Conservation (phyloP, 2,113 vertebrate genomes). For the Pheucticus melanocephalus region DNA sequence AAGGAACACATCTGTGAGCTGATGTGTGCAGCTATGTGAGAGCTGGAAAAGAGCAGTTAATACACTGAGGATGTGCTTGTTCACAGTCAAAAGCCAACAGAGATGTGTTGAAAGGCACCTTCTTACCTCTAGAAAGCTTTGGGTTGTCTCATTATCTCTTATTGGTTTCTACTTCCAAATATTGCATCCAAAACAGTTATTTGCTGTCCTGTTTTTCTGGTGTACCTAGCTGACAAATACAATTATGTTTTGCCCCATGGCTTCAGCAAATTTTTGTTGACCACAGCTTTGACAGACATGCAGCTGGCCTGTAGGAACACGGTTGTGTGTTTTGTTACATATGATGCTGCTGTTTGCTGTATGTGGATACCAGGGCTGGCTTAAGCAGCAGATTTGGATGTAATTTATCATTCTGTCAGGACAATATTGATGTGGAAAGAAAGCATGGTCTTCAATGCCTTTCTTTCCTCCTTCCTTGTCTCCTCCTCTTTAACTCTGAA, state of each 20-base stretch:
- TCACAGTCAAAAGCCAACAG: background rate
- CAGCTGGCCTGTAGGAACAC: background rate
- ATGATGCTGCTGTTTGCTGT: background rate
- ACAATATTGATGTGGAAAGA: background rate
- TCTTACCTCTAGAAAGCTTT: background rate
- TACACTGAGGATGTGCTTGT: background rate
- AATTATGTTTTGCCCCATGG: background rate
- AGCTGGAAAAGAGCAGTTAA: background rate
- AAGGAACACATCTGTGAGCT: background rate
- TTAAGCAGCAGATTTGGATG: background rate
- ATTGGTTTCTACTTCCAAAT: background rate
- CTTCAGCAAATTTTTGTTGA: background rate
- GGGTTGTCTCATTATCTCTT: background rate
- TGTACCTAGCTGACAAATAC: background rate
- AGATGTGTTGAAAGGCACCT: background rate
- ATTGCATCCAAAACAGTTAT: background rate
- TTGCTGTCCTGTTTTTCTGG: background rate
- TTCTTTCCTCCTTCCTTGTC: background rate
- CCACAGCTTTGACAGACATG: background rate
- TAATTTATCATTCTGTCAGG: background rate
- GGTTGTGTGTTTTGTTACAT: background rate
- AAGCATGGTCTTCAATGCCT: accelerated
- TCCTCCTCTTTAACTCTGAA: background rate
- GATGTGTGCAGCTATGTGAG: background rate
- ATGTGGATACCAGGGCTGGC: background rate